Percentiles rank a stretch among this genome's conserved stretches.
Conservation (phyloP, 2,888 invertebrate genomes). For the Metallyticus violacea region DNA sequence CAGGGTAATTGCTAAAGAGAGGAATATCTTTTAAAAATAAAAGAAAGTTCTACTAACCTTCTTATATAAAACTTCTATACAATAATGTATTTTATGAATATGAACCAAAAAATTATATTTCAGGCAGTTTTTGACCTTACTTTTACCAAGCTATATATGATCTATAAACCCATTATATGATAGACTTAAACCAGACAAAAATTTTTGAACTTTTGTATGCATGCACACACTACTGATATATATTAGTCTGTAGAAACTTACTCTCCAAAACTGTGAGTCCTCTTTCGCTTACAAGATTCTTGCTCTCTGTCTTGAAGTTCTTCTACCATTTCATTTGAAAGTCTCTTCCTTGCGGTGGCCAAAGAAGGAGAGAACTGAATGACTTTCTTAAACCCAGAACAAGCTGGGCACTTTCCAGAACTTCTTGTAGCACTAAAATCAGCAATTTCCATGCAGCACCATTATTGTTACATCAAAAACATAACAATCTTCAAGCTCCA, state of each 20-base stretch:
- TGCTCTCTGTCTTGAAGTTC: background rate
- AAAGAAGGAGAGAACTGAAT: background rate
- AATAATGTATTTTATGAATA: too few relatives aligned
- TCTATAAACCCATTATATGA: too few relatives aligned
- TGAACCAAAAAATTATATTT: too few relatives aligned
- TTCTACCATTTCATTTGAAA: background rate
- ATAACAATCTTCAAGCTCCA: background rate
- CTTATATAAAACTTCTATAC: too few relatives aligned
- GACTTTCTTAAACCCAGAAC: background rate
- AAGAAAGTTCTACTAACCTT: too few relatives aligned
- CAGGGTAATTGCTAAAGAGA: too few relatives aligned
- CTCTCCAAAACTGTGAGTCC: constrained; percentile 10
- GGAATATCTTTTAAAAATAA: too few relatives aligned
- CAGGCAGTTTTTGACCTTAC: too few relatives aligned
- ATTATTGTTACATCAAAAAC: background rate
- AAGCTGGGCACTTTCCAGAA: background rate
- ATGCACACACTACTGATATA: background rate
- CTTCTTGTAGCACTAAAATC: background rate
- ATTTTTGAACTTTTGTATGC: too few relatives aligned
- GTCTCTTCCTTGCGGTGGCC: background rate
- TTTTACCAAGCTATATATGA: too few relatives aligned
- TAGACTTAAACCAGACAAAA: too few relatives aligned
- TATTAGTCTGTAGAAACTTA: background rate
- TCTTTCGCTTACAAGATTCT: background rate
- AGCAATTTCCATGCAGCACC: background rate